Evolutionary conservation across 2,888 invertebrate genomes (phyloP), one percentile per base, ranked within the genome.

Genomic region (Pseudococcus jackbeardsleyi): DNA sequence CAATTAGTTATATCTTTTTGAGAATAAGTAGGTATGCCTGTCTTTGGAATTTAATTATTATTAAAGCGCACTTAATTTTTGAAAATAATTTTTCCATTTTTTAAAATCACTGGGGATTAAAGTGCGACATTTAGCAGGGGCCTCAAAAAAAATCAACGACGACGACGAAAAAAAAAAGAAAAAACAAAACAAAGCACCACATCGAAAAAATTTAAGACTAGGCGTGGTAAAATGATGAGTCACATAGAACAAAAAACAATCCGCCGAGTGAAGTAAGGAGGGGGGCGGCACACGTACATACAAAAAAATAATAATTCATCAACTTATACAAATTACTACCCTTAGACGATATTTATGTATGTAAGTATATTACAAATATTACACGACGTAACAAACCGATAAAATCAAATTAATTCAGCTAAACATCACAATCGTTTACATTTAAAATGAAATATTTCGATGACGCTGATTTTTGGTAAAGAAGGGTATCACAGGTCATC

Each of bases 361-460:
- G 17, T 72, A 72, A n/a, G 12, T n/a, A 50, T 19, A 84, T 48
- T 50, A 85, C 42, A 84, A 84, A 54, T 85, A 77, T 87, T 87
- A 87, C 87, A 87, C 77, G 39, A 87, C 77, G 39, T 87, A 87
- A 87, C 87, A 87, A 87, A 87, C 87, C 79, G 79, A 87, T 79
- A 87, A 87, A 87, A 48, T 87, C 86, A 79, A 87, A 87, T 87
- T 79, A 87, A 87, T 87, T 87, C 87, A 87, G 87, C 87, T 87
- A 87, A 87, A 87, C 87, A 87, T 87, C 87, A 87, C 87, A 87
- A 87, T 87, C 87, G 87, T 87, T 87, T 46, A 87, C 87, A 87
- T 87, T 87, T 77, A 87, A 79, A 87, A 87, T 50, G 54, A 79
- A 86, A 79, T 64, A 87, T 87, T 72, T 77, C 39, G 87, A 87